Conservation (phyloP, 2,888 invertebrate species). For the Plebejus melissa region DNA sequence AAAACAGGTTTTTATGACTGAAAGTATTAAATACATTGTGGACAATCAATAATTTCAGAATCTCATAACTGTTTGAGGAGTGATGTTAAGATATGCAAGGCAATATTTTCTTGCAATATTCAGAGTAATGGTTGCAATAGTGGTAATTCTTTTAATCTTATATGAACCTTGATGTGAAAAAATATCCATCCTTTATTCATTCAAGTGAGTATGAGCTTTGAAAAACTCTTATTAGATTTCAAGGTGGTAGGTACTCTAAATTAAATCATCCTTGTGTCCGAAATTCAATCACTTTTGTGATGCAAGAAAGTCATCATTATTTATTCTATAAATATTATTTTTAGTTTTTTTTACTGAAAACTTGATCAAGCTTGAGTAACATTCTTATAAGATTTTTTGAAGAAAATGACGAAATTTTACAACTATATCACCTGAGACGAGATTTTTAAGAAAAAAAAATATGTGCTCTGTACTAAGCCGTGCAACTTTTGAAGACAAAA, state of each 20-base stretch:
- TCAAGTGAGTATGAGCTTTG: too few species aligned
- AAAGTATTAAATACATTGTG: too few species aligned
- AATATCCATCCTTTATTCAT: too few species aligned
- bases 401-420: not conserved
- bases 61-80: too few species aligned
- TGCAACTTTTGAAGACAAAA: not conserved
- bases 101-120: not conserved
- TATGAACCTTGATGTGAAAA: too few species aligned
- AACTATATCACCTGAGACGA: too few species aligned
- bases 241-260: not conserved
- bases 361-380: not conserved
- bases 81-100: not conserved
- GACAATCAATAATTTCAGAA: too few species aligned
- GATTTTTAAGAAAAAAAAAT: not conserved
- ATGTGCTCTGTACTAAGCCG: not conserved
- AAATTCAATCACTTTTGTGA: not conserved
- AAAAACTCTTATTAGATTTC: not conserved
- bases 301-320: not conserved
- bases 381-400: not conserved
- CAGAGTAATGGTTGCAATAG: not conserved
- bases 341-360: not conserved
- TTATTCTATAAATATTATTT: not conserved
- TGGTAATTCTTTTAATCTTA: too few species aligned
- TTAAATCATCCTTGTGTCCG: not conserved
- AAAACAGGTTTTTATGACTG: too few species aligned